Evolutionary conservation across 2,797 vertebrate species (phyloP), one percentile per base, ranked within the genome.

Genomic region (Antennarius maculatus): DNA sequence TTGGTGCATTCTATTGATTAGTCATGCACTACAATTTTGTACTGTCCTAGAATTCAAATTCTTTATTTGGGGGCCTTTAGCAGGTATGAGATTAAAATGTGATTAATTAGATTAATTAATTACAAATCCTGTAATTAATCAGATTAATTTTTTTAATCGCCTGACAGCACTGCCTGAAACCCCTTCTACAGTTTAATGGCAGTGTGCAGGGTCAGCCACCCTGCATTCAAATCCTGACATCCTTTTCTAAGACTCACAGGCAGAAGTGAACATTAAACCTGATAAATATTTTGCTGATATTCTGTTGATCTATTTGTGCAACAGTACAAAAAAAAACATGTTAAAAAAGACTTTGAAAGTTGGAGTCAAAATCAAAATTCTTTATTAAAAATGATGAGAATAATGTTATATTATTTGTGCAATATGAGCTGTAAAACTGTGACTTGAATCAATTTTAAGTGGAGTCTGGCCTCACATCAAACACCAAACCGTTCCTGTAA

Each of bases 401-500:
- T 34, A 0, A 10, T 55, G 16, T 34, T 34, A 46, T 50, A 31
- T 17, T 23, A 7, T 28, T 58, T 57, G 50, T 37, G n/a, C 16
- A 61, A 8, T 50, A 37, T 43, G 31, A 69, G 47, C 66, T 39
- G 9, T 42, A 18, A 58, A 55, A 2, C 10, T 6, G 4, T 11
- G 0, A 34, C 4, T 54, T 10, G 42, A 47, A 43, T 46, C 28
- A 4, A 37, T 51, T 48, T 74, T 58, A 84, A 50, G 67, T 7
- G 0, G 41, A 85, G 15, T 86, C 86, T 3, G 56, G 46, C 66
- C 84, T 91, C 47, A 83, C 51, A 17, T 92, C 88, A 16, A 91
- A 90, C 55, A 91, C 83, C 47, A 88, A 81, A 43, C 91, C 83
- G 2, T 90, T 91, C 68, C 67, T 91, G 80, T 91, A 92, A 15